These are phyloP conservation scores for Iphiclides podalirius DNA, from an alignment of 2,888 invertebrate genomes.

Conservation along the genomic window DNA sequence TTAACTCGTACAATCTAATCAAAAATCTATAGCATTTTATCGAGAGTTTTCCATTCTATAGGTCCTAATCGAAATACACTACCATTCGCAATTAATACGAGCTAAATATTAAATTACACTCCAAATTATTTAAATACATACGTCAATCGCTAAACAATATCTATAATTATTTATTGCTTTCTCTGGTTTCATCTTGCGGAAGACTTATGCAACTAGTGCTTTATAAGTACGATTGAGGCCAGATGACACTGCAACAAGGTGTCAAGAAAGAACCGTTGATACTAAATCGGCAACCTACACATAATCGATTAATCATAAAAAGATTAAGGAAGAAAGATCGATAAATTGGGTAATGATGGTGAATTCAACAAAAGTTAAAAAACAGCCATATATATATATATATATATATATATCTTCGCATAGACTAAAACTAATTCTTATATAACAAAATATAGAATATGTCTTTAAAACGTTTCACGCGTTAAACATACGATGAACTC, in stretches of 20 bases:
- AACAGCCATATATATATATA: not conserved
- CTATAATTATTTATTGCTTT: slow-evolving; percentile 48
- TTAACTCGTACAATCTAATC: slow-evolving; percentile 4
- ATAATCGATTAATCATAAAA: too few species aligned
- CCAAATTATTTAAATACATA: slow-evolving; percentile 21
- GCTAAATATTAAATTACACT: slow-evolving; percentile 24
- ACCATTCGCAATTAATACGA: slow-evolving; percentile 10
- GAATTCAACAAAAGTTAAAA: too few species aligned
- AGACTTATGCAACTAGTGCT: slow-evolving; percentile 44
- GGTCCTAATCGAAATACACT: not conserved
- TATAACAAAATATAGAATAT: too few species aligned
- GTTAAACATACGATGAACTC: too few species aligned
- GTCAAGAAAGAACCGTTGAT: too few species aligned
- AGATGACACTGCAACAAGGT: too few species aligned
- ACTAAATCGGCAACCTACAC: too few species aligned
- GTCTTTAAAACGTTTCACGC: too few species aligned
- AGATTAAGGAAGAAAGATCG: too few species aligned
- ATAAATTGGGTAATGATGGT: too few species aligned
- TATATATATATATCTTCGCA: too few species aligned
- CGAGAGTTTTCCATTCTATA: not conserved
- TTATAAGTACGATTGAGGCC: not conserved
- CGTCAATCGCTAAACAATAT: slow-evolving; percentile 22
- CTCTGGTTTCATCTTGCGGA: slow-evolving; percentile 55
- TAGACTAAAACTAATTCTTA: too few species aligned
- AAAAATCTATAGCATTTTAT: not conserved